phyloP scores from a whole-genome alignment of 1,140 invertebrate species.

The Trachelipus rathkii region DNA sequence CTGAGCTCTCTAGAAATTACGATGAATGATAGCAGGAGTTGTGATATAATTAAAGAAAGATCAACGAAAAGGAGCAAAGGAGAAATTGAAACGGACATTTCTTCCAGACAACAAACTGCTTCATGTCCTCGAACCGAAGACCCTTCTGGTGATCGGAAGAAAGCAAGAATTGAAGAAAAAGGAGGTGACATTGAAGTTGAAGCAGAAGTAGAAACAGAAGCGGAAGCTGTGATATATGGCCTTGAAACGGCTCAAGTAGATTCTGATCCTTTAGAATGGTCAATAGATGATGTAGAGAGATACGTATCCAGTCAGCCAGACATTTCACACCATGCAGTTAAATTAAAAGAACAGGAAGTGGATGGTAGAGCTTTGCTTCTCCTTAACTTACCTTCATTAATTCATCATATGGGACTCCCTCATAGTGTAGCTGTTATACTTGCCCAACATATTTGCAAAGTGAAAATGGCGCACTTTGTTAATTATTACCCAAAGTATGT shows the following conservation, averaged over 20 bases:
- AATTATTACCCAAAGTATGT: constrained; percentile 24
- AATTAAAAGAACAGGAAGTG: constrained; percentile 69
- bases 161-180: too few species aligned
- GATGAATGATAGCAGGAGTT: background rate
- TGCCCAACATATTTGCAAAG: constrained; percentile 40
- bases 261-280: constrained; percentile 68
- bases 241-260: constrained; percentile 54
- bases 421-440: constrained; percentile 67
- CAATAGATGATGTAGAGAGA: constrained; percentile 64
- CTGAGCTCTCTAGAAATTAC: background rate
- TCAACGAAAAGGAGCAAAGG: background rate
- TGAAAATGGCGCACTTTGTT: constrained; percentile 42
- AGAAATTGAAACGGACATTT: background rate
- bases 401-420: constrained; percentile 66
- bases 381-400: constrained; percentile 64
- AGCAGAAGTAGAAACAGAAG: too few species aligned
- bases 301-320: constrained; percentile 65
- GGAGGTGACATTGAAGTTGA: too few species aligned
- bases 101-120: too few species aligned
- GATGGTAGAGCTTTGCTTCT: constrained; percentile 72
- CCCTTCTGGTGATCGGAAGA: too few species aligned
- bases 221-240: background rate
- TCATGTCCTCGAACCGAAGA: too few species aligned
- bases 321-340: constrained; percentile 63
- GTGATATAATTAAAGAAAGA: background rate